phyloP scores from a whole-genome alignment of 2,113 vertebrate genomes.

The Gracilinanus agilis region DNA sequence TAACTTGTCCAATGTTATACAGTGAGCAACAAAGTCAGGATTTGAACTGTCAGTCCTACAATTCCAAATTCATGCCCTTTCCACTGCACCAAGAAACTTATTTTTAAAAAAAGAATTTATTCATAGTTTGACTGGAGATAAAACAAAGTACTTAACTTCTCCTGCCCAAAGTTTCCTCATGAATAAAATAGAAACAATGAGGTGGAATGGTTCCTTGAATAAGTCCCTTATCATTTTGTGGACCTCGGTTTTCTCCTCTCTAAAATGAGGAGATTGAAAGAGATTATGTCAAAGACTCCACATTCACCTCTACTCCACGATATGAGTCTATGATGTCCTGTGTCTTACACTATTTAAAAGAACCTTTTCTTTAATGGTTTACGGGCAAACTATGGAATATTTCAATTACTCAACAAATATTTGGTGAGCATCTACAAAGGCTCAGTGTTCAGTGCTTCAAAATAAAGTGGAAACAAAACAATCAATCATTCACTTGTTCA shows the following conservation, averaged over 20 bases:
- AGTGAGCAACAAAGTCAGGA: not conserved
- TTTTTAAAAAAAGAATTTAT: not conserved
- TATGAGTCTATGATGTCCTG: not conserved
- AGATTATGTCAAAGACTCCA: slow-evolving; percentile 41
- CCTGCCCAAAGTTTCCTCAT: not conserved
- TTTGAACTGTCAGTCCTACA: not conserved
- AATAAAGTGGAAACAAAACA: not conserved
- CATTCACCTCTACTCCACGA: not conserved
- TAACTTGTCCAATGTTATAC: not conserved
- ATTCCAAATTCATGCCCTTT: not conserved
- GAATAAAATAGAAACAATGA: slow-evolving; percentile 27
- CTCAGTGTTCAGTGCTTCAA: not conserved
- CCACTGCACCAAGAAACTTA: not conserved
- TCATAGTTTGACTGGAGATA: slow-evolving; percentile 31
- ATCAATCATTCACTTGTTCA: not conserved
- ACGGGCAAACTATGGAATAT: not conserved
- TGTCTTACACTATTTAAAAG: not conserved
- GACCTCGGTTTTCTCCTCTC: slow-evolving; percentile 50
- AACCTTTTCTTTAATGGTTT: not conserved
- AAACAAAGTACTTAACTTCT: not conserved
- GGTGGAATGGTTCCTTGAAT: not conserved
- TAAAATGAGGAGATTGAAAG: too few species aligned
- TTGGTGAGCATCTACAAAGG: not conserved
- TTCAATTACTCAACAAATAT: not conserved
- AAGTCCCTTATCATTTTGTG: slow-evolving; percentile 45